Conservation (phyloP, 2,888 invertebrate species). For the Cataglyphis livida region DNA sequence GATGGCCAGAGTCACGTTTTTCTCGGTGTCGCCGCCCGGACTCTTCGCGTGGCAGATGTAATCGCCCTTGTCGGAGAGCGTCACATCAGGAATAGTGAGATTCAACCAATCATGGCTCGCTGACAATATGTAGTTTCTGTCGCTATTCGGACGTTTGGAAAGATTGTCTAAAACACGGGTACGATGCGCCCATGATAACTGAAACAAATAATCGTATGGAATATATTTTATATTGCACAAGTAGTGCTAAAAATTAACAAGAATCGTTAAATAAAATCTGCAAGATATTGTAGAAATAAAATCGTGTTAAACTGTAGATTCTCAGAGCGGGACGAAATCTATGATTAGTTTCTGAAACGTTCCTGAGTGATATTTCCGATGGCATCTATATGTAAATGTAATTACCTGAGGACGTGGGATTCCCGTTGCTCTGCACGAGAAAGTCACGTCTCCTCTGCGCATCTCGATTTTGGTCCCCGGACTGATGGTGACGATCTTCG, state of each 20-base stretch:
- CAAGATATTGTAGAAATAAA: not conserved
- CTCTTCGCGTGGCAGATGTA: conserved; percentile 94
- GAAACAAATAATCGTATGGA: conserved; percentile 83
- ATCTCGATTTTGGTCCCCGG: conserved; percentile 88
- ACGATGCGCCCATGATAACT: conserved; percentile 86
- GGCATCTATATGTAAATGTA: not conserved
- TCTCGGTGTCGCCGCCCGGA: conserved; percentile 92
- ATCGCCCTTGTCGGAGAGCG: conserved; percentile 89
- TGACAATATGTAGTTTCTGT: conserved; percentile 84
- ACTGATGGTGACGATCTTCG: conserved; percentile 87
- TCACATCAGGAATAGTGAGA: conserved; percentile 89
- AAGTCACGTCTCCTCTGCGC: conserved; percentile 88
- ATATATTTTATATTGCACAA: not conserved
- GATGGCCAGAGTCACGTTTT: conserved; percentile 90
- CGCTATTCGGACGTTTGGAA: conserved; percentile 82
- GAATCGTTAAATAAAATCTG: not conserved
- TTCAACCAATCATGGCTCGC: conserved; percentile 85
- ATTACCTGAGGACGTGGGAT: conserved; percentile 91
- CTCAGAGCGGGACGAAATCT: not conserved
- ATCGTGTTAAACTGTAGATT: not conserved
- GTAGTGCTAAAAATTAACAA: not conserved
- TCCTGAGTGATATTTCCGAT: not conserved
- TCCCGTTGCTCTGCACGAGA: conserved; percentile 92
- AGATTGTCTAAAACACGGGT: conserved; percentile 77
- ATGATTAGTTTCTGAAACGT: conserved; percentile 2